These are phyloP conservation scores for Agriopis marginaria DNA, from an alignment of 2,888 invertebrate genomes.

Conservation along the genomic window DNA sequence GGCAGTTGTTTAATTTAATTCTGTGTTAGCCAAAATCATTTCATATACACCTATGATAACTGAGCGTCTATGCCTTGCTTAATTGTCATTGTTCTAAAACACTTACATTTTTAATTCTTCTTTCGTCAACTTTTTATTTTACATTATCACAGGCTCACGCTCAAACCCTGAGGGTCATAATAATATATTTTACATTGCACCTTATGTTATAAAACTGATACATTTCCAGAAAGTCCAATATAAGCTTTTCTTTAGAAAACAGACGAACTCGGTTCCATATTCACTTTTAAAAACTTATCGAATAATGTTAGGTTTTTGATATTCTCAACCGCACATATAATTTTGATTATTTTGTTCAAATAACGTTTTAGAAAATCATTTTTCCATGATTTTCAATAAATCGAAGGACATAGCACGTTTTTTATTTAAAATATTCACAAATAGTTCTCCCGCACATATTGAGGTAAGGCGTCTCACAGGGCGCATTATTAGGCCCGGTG, in stretches of 20 bases:
- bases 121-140: conserved; percentile 64
- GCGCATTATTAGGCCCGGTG: conserved; percentile 59
- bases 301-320: conserved; percentile 61
- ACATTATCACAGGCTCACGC: conserved; percentile 84
- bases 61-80: conserved; percentile 71
- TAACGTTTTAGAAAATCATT: conserved; percentile 26
- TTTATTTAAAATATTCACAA: conserved; percentile 17
- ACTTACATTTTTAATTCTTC: conserved; percentile 54
- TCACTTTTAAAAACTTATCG: conserved; percentile 49
- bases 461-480: conserved; percentile 61
- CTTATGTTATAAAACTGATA: conserved; percentile 66
- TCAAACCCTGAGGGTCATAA: conserved; percentile 72
- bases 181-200: conserved; percentile 68
- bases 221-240: conserved; percentile 58
- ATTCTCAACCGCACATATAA: conserved; percentile 53
- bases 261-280: conserved; percentile 68
- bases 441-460: conserved; percentile 41
- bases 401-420: conserved; percentile 33
- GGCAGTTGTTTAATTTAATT: conserved; percentile 3
- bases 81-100: conserved; percentile 52
- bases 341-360: conserved; percentile 29
- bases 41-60: conserved; percentile 21
- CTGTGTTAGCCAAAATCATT: conserved; percentile 33
- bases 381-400: conserved; percentile 27
- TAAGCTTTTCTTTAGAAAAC: conserved; percentile 46